Base-by-base conservation (phyloP, 2,888 invertebrate genomes). In the Pterostichus madidus region DNA sequence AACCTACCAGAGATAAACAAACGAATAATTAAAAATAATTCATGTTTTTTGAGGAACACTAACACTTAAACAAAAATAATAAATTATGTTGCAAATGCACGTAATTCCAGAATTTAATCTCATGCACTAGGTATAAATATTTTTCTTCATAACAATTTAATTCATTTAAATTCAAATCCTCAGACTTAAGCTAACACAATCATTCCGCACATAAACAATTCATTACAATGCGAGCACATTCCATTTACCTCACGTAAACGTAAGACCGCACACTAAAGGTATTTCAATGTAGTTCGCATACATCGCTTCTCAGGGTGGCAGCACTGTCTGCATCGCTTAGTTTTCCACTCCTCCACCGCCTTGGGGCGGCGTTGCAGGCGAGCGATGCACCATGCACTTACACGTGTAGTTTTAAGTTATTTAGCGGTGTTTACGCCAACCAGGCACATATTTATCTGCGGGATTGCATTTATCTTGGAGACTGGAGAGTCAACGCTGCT, bases 391-490 rank as follows among this genome's bases (percentile, higher is more conserved):
- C 44, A 44, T 71, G 68, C 68, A 71, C 68, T 17, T 64, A 64
- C 56, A 79, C 61, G 46, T 79, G 64, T 79, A 79, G 61, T 64
- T 79, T 79, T 79, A 79, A 79, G 79, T 79, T 79, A 79, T 79
- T 79, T 79, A 64, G 79, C 49, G 46, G 64, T 79, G 79, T 79
- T 79, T 79, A 79, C 79, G 64, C 56, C 46, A 79, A 61, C 24
- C 46, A 56, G 46, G 46, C 31, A 64, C 79, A 79, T 79, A 79
- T 79, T 64, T 79, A 79, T 79, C 46, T 64, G 49, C 46, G 49
- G 64, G 64, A 79, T 64, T 49, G 61, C 64, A 64, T 79, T 79
- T 79, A 59, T 77, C 59, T 59, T 44, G 17, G 56, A 56, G 56
- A 44, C 44, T 10, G 10, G 7, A 17, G 59, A 71, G 71, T 44